Evolutionary conservation across 2,113 vertebrate species (phyloP), one percentile per base, ranked within the genome.

Genomic region (Tupaia chinensis): DNA sequence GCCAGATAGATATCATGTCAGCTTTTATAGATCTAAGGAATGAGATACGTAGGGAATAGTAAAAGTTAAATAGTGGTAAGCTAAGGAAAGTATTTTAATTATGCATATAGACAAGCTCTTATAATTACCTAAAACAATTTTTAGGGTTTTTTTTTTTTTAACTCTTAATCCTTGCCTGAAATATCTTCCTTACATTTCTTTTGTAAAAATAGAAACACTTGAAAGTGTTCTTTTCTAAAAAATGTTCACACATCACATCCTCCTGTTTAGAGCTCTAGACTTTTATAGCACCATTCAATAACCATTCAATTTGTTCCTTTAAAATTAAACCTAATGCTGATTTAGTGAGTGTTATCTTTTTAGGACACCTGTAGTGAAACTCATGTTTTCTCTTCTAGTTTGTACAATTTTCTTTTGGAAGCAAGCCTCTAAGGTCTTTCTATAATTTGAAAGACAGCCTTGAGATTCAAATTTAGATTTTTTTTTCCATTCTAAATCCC

Each of bases 391-490:
- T 85, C 92, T 95, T 61, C 86, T 56, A 63, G 34, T 86, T 91
- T 91, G 17, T 20, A 63, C 16, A 70, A 87, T 22, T 96, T 96
- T 85, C 22, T 7, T 82, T 32, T 34, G 32, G 87, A 93, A 90
- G 12, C 2, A 83, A 95, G 32, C 15, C 11, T 96, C 69, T 84
- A 91, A 94, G 29, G 29, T 74, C 3, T 84, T 86, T 76, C 12
- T 63, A 7, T 74, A 34, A 86, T 87, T 76, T 88, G 60, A 95
- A 97, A 74, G 19, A 87, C 23, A 88, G 29, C 22, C 61, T 92
- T 15, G 4, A 78, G 34, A 74, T 93, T 96, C 63, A 96, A 54
- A 96, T 96, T 95, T 88, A 66, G 25, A 74, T 87, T 94, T 95
- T 63, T 68, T 84, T 12, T 17, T 27, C 17, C 61, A 73, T 34